A percentile compares a stretch with the other conserved stretches of the same genome.
Conservation (phyloP, 2,888 invertebrate genomes). For the Mythimna lalbum region DNA sequence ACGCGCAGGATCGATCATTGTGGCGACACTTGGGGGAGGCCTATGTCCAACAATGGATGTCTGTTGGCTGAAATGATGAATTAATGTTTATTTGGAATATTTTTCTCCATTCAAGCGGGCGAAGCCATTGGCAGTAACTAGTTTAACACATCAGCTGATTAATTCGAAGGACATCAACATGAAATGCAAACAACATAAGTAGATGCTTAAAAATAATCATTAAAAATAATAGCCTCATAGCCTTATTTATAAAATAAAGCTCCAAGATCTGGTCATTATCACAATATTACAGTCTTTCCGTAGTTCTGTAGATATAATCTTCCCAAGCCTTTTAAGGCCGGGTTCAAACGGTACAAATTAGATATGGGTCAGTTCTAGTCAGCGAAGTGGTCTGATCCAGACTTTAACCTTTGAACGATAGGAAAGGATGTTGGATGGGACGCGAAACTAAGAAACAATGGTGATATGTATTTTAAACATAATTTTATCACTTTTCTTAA, state of each 20-base stretch:
- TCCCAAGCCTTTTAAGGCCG: conserved; percentile 50
- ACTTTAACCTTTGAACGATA: conserved; percentile 75
- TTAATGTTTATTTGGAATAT: too few species aligned
- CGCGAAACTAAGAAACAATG: conserved; percentile 40
- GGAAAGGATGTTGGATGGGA: conserved; percentile 56
- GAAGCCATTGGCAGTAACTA: too few species aligned
- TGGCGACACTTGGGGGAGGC: too few species aligned
- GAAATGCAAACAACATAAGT: conserved; percentile 3
- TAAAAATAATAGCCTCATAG: conserved; percentile 27
- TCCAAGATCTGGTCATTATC: conserved; percentile 36
- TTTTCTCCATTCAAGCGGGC: too few species aligned
- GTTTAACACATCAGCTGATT: conserved; percentile 3
- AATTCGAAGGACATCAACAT: conserved; percentile 23
- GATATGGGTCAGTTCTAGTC: conserved; percentile 63
- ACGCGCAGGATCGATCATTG: too few species aligned
- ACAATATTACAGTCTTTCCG: conserved; percentile 39
- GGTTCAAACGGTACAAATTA: conserved; percentile 64
- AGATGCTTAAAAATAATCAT: conserved; percentile 35
- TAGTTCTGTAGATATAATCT: conserved; percentile 57
- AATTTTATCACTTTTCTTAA: too few species aligned
- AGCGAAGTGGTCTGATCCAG: conserved; percentile 63
- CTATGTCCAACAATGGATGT: too few species aligned
- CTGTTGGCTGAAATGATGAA: too few species aligned
- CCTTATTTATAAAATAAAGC: conserved; percentile 19
- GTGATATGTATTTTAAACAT: conserved; percentile 20